phyloP scores from a whole-genome alignment of 2,888 invertebrate species.

The Netelia inedita region DNA sequence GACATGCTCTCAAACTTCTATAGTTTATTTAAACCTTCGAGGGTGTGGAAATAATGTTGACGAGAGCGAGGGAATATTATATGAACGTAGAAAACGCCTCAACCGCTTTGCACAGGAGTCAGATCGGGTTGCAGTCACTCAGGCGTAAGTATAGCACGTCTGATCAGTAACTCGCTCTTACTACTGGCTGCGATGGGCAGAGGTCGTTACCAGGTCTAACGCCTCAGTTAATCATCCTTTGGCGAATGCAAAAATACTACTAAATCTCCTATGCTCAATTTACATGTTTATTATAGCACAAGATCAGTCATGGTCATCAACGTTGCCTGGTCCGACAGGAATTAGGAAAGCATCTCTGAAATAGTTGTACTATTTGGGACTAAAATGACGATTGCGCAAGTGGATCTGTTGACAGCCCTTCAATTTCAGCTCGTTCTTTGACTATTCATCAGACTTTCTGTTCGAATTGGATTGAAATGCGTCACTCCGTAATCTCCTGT shows the following conservation, averaged over 20 bases:
- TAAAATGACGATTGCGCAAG: conserved; percentile 19
- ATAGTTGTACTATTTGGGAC: too few species aligned
- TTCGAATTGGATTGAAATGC: conserved; percentile 57
- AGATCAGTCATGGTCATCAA: background rate
- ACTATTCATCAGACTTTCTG: conserved; percentile 65
- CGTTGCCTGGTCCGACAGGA: background rate
- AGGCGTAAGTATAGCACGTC: conserved; percentile 39
- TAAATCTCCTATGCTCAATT: background rate
- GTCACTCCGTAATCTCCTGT: conserved; percentile 17
- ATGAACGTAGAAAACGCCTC: background rate
- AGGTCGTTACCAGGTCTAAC: background rate
- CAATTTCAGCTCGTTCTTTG: conserved; percentile 62
- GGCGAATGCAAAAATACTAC: background rate
- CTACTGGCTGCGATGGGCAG: background rate
- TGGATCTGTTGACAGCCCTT: conserved; percentile 37
- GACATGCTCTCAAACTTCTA: background rate
- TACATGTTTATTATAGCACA: background rate
- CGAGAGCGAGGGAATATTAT: background rate
- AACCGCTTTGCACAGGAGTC: conserved; percentile 16
- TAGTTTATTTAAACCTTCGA: background rate
- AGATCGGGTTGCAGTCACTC: conserved; percentile 25
- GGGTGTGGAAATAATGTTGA: background rate
- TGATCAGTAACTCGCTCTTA: conserved; percentile 6
- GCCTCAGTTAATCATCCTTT: background rate
- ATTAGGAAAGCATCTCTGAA: background rate